Conservation (phyloP, 2,113 vertebrate genomes). For the Alaudala cheleensis region DNA sequence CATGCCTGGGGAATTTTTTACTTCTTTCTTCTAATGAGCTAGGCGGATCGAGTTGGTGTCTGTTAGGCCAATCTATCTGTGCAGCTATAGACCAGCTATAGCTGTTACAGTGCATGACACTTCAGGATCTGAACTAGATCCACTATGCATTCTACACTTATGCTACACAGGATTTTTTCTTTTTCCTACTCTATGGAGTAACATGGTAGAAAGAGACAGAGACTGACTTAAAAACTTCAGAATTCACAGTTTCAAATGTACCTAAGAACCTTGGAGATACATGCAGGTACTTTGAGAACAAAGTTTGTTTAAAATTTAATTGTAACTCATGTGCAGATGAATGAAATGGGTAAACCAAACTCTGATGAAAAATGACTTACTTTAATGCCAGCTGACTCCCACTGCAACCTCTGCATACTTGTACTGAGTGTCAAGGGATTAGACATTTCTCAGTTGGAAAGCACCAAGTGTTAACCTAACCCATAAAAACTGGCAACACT, state of each 20-base stretch:
- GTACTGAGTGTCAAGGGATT: neutral
- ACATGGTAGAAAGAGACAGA: neutral
- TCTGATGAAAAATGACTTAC: neutral
- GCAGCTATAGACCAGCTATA: neutral
- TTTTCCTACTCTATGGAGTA: neutral
- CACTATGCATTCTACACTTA: fast-evolving
- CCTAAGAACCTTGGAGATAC: neutral
- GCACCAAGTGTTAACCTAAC: neutral
- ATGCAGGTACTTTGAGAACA: neutral
- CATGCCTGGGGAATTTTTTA: neutral
- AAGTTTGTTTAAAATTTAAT: neutral
- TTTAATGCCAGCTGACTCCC: slow-evolving; percentile 1
- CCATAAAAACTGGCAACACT: neutral
- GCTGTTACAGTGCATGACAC: neutral
- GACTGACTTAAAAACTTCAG: neutral
- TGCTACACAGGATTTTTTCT: neutral
- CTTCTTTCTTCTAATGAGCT: neutral
- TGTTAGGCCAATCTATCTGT: neutral
- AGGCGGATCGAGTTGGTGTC: neutral
- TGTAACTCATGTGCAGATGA: neutral
- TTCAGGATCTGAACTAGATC: neutral
- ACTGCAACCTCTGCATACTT: neutral
- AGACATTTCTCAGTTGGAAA: neutral
- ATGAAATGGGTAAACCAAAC: neutral
- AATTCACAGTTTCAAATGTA: neutral